phyloP scores from a whole-genome alignment of 2,888 invertebrate genomes.

The Steinernema scapterisci region DNA sequence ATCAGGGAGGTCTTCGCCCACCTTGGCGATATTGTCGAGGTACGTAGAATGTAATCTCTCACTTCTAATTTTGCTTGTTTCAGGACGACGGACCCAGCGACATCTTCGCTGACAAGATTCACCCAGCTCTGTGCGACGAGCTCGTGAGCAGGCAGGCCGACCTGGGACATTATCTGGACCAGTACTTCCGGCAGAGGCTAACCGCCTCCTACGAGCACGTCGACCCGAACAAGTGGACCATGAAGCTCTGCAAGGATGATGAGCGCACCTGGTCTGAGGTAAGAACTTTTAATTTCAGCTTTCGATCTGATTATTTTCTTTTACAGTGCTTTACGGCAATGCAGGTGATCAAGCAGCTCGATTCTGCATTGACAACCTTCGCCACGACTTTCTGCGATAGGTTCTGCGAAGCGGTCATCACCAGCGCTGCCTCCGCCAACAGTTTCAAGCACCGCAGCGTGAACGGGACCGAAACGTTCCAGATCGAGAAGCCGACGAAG shows the following conservation, averaged over 20 bases:
- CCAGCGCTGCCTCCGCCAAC: slow-evolving; percentile 69
- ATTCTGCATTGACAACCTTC: slow-evolving; percentile 40
- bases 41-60: neutral
- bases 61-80: neutral
- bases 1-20: neutral
- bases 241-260: slow-evolving; percentile 1
- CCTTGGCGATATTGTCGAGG: neutral
- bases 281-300: neutral
- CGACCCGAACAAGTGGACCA: slow-evolving; percentile 4
- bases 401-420: slow-evolving; percentile 78
- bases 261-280: neutral
- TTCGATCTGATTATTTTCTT: neutral
- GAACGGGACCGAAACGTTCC: neutral
- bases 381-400: slow-evolving; percentile 47
- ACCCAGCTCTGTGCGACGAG: slow-evolving; percentile 34
- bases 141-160: slow-evolving; percentile 35
- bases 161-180: slow-evolving; percentile 32
- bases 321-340: slow-evolving; percentile 47
- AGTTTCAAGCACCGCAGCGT: slow-evolving; percentile 6
- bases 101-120: slow-evolving; percentile 35
- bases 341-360: slow-evolving; percentile 45
- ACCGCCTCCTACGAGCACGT: slow-evolving; percentile 20
- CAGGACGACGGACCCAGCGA: neutral
- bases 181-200: slow-evolving; percentile 33
- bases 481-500: neutral